Percentiles rank a stretch among this genome's conserved stretches.
Evolutionary conservation across 2,113 vertebrate species (phyloP).

Genomic region (Oceanodroma tethys): DNA sequence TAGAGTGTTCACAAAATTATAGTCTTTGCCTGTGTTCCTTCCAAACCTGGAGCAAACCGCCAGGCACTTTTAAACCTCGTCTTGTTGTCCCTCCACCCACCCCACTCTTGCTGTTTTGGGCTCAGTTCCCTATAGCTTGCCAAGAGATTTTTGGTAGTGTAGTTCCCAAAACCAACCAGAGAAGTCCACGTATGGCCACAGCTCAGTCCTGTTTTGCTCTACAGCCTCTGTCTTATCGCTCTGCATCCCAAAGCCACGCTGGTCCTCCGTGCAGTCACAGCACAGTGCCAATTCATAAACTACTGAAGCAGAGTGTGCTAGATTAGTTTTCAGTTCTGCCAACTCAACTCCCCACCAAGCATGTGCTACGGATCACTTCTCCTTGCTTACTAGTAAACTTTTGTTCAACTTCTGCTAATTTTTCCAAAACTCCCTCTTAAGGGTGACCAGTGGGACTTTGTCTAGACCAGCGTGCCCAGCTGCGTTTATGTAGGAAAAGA

Average conservation of each 20-base stretch:
- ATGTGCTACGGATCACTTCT: rapidly evolving
- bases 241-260: neutral
- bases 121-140: neutral
- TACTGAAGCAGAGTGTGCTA: neutral
- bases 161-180: neutral
- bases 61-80: neutral
- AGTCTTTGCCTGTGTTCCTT: neutral
- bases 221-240: neutral
- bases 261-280: neutral
- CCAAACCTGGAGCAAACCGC: neutral
- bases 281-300: neutral
- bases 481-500: rapidly evolving
- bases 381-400: neutral
- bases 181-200: neutral
- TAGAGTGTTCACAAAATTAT: neutral
- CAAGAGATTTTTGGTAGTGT: neutral
- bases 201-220: neutral
- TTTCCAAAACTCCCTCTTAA: neutral
- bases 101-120: neutral
- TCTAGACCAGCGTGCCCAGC: rapidly evolving
- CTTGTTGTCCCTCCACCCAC: rapidly evolving
- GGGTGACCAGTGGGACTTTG: neutral
- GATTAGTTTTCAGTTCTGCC: neutral
- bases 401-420: neutral
- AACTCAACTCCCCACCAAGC: neutral